Percentiles rank a stretch among this genome's conserved stretches.
These are phyloP conservation scores for Vanessa atalanta DNA, from an alignment of 1,140 invertebrate genomes.

Conservation along the genomic window DNA sequence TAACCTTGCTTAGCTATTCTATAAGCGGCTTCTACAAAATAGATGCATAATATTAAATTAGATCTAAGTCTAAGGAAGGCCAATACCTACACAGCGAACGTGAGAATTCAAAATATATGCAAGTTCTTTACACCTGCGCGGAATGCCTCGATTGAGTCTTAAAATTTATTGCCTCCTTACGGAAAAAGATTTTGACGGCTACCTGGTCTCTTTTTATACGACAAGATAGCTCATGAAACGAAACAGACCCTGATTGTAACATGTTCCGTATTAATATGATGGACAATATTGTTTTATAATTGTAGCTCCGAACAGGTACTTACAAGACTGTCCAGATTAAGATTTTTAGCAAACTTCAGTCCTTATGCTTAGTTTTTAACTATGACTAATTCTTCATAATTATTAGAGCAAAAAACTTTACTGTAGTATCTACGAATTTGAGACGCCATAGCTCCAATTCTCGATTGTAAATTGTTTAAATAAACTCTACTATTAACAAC, in stretches of 20 bases:
- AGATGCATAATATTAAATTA: background rate
- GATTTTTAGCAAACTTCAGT: too few species aligned
- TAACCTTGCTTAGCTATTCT: constrained; percentile 57
- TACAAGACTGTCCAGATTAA: too few species aligned
- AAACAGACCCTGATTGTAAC: too few species aligned
- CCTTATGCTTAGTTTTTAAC: too few species aligned
- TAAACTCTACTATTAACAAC: too few species aligned
- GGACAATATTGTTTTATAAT: background rate
- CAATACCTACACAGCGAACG: background rate
- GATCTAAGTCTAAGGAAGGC: background rate
- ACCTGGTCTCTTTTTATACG: constrained; percentile 8
- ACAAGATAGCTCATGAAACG: background rate
- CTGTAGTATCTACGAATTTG: too few species aligned
- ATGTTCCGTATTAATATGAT: too few species aligned
- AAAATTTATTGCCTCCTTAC: constrained; percentile 13
- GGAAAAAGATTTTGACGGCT: constrained; percentile 12
- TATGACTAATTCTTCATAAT: too few species aligned
- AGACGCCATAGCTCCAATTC: too few species aligned
- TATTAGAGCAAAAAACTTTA: too few species aligned
- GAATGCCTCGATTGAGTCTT: constrained; percentile 15
- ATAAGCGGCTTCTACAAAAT: constrained; percentile 44
- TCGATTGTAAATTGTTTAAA: too few species aligned
- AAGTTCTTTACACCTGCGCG: constrained; percentile 24
- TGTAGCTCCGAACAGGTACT: background rate
- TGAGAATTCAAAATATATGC: constrained; percentile 13